Conservation (phyloP, 2,888 invertebrate species). For the Macropis europaea region DNA sequence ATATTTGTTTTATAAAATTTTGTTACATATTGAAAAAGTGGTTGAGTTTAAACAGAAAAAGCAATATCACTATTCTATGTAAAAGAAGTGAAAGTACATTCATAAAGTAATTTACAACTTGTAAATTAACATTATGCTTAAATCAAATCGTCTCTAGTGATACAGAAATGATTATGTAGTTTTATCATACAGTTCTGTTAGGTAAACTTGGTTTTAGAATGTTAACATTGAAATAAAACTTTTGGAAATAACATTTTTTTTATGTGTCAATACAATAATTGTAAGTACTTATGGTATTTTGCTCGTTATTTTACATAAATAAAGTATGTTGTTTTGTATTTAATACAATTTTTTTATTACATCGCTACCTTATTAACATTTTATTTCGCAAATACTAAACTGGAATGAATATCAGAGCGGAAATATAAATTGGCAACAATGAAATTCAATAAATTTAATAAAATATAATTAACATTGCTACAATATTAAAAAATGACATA, state of each 20-base stretch:
- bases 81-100: background rate
- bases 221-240: conserved; percentile 28
- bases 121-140: conserved; percentile 10
- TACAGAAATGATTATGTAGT: conserved; percentile 11
- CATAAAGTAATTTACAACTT: too few species aligned
- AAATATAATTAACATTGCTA: conserved; percentile 2
- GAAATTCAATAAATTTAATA: background rate
- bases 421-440: background rate
- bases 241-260: conserved; percentile 33
- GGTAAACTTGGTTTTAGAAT: conserved; percentile 27
- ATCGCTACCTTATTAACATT: background rate
- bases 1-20: background rate
- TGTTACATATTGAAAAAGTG: background rate
- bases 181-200: conserved; percentile 16
- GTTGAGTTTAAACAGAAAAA: background rate
- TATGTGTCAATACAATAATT: conserved; percentile 41
- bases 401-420: background rate
- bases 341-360: background rate
- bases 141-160: conserved; percentile 22
- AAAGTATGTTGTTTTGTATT: conserved; percentile 47
- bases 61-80: background rate
- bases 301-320: conserved; percentile 48
- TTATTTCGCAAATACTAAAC: background rate
- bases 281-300: conserved; percentile 54
- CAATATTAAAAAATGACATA: conserved; percentile 8